phyloP scores from a whole-genome alignment of 1,140 invertebrate genomes.

The Caerostris darwini region DNA sequence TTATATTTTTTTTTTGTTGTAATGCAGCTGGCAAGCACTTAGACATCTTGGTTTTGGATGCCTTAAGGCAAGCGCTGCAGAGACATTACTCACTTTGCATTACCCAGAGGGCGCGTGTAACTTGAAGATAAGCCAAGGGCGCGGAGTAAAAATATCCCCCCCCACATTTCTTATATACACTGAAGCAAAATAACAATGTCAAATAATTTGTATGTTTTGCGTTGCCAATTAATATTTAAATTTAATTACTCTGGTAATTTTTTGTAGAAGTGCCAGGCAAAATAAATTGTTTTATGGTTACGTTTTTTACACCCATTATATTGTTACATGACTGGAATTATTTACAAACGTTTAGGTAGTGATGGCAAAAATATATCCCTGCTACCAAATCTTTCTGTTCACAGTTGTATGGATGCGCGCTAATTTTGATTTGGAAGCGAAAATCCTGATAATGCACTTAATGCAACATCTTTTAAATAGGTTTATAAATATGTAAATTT shows the following conservation, averaged over 20 bases:
- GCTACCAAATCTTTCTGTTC: background rate
- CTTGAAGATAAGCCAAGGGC: too few species aligned
- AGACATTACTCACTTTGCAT: too few species aligned
- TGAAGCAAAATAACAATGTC: background rate
- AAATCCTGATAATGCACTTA: background rate
- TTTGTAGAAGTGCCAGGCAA: background rate
- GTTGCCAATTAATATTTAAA: background rate
- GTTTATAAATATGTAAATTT: background rate
- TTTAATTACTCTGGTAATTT: background rate
- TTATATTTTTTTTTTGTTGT: too few species aligned
- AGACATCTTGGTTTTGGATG: too few species aligned
- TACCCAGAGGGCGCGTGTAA: too few species aligned
- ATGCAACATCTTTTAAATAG: background rate
- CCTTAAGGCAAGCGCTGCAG: too few species aligned
- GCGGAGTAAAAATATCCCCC: too few species aligned
- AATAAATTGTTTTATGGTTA: background rate
- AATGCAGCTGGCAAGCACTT: too few species aligned
- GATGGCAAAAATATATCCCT: background rate
- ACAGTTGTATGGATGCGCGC: background rate
- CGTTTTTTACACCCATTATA: background rate
- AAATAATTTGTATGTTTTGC: background rate
- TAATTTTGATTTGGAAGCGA: background rate
- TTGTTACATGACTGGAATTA: background rate
- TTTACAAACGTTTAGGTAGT: background rate
- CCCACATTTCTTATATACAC: background rate